Percentiles rank a stretch among this genome's conserved stretches.
phyloP scores from a whole-genome alignment of 2,797 vertebrate genomes.

The Myotis daubentonii region DNA sequence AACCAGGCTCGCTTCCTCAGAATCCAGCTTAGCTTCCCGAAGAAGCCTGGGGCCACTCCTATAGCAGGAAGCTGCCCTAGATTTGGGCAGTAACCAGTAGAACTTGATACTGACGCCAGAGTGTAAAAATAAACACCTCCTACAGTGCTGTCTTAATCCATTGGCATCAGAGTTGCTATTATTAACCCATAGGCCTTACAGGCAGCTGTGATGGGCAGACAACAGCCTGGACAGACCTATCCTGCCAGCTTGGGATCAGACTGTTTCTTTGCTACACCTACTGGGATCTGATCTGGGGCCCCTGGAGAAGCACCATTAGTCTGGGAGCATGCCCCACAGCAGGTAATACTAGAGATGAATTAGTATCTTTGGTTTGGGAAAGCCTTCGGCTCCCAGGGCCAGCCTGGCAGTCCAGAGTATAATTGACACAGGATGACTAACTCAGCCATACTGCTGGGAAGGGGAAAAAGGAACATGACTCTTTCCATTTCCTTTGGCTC shows the following conservation, averaged over 20 bases:
- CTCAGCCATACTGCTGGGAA: not conserved
- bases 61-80: constrained; percentile 75
- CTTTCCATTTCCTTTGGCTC: constrained; percentile 4
- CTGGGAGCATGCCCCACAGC: constrained; percentile 53
- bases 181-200: constrained; percentile 69
- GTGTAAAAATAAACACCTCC: constrained; percentile 82
- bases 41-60: constrained; percentile 59
- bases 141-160: constrained; percentile 77
- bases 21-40: constrained; percentile 40
- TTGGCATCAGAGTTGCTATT: constrained; percentile 77
- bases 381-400: not conserved
- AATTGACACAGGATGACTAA: not conserved
- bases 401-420: not conserved
- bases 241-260: constrained; percentile 63
- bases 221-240: constrained; percentile 67
- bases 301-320: constrained; percentile 47
- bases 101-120: constrained; percentile 80
- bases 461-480: not conserved
- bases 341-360: constrained; percentile 54
- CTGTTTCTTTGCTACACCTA: constrained; percentile 32
- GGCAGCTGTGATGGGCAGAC: constrained; percentile 71
- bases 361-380: not conserved
- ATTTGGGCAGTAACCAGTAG: constrained; percentile 79
- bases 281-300: constrained; percentile 32
- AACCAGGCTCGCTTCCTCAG: constrained; percentile 54